phyloP scores from a whole-genome alignment of 2,113 vertebrate species.

The Rana temporaria region DNA sequence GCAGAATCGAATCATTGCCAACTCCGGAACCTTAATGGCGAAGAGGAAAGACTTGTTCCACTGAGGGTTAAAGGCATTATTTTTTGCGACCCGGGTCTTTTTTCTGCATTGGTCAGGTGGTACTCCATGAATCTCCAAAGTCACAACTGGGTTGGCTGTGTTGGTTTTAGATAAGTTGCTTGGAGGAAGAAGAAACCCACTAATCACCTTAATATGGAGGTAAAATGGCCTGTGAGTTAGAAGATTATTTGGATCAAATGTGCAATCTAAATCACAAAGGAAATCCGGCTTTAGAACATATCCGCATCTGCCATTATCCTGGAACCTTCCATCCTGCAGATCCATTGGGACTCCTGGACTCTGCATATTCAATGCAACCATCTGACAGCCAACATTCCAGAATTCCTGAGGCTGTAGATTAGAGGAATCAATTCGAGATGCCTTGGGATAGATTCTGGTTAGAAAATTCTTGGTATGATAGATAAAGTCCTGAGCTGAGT shows the following conservation, averaged over 20 bases:
- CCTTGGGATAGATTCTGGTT: slow-evolving; percentile 85
- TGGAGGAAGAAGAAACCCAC: slow-evolving; percentile 78
- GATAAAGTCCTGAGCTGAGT: slow-evolving; percentile 75
- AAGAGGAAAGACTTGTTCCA: slow-evolving; percentile 84
- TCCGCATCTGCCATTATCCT: slow-evolving; percentile 86
- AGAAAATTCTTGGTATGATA: slow-evolving; percentile 80
- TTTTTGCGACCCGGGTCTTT: slow-evolving; percentile 77
- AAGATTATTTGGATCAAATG: slow-evolving; percentile 70
- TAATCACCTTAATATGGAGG: slow-evolving; percentile 79
- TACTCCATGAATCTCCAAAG: slow-evolving; percentile 81
- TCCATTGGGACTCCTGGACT: slow-evolving; percentile 81
- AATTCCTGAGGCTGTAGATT: slow-evolving; percentile 89
- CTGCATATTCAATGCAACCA: slow-evolving; percentile 91
- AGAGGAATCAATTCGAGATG: slow-evolving; percentile 75
- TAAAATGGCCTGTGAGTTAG: slow-evolving; percentile 63
- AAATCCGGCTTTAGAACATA: slow-evolving; percentile 84
- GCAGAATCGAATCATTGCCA: slow-evolving; percentile 83
- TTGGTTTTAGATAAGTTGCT: slow-evolving; percentile 68
- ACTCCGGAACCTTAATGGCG: slow-evolving; percentile 77
- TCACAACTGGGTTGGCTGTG: slow-evolving; percentile 74
- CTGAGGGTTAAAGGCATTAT: slow-evolving; percentile 80
- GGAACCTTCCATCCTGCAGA: slow-evolving; percentile 84
- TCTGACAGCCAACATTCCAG: slow-evolving; percentile 89
- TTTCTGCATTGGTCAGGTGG: slow-evolving; percentile 70
- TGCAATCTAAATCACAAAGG: slow-evolving; percentile 64